Conservation (phyloP, 2,888 invertebrate species). For the Argyresthia goedartella region DNA sequence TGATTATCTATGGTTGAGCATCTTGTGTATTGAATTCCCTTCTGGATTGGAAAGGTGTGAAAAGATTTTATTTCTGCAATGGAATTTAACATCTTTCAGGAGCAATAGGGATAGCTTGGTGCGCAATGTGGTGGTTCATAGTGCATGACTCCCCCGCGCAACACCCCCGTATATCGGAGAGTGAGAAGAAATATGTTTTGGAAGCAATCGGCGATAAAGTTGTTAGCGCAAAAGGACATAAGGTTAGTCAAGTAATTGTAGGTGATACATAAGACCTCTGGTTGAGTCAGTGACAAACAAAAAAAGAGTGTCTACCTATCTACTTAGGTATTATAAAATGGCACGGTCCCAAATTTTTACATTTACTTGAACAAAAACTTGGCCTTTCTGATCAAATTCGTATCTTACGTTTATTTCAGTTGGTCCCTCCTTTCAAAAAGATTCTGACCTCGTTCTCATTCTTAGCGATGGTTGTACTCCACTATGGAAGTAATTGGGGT, state of each 20-base stretch:
- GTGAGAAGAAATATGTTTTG: conserved; percentile 74
- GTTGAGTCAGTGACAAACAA: not conserved
- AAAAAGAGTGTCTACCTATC: too few relatives aligned
- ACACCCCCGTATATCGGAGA: conserved; percentile 72
- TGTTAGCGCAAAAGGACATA: too few relatives aligned
- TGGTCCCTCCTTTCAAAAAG: conserved; percentile 74
- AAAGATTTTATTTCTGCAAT: too few relatives aligned
- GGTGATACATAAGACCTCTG: not conserved
- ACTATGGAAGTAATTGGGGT: conserved; percentile 84
- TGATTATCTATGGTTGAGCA: too few relatives aligned
- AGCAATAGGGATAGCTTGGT: not conserved
- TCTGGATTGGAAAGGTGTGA: too few relatives aligned
- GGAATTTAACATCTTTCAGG: too few relatives aligned
- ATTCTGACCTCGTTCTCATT: conserved; percentile 78
- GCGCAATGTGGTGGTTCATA: conserved; percentile 68
- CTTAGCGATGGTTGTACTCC: conserved; percentile 74
- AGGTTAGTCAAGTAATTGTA: too few relatives aligned
- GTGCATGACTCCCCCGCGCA: conserved; percentile 74
- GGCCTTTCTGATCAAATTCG: too few relatives aligned
- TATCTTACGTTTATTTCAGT: conserved; percentile 43
- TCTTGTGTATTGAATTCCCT: too few relatives aligned
- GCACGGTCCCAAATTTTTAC: too few relatives aligned
- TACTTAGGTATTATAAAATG: too few relatives aligned
- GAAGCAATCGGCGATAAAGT: conserved; percentile 33
- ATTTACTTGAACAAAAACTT: too few relatives aligned